Evolutionary conservation across 1,140 invertebrate genomes (phyloP).

Genomic region (Neodiprion pinetum): DNA sequence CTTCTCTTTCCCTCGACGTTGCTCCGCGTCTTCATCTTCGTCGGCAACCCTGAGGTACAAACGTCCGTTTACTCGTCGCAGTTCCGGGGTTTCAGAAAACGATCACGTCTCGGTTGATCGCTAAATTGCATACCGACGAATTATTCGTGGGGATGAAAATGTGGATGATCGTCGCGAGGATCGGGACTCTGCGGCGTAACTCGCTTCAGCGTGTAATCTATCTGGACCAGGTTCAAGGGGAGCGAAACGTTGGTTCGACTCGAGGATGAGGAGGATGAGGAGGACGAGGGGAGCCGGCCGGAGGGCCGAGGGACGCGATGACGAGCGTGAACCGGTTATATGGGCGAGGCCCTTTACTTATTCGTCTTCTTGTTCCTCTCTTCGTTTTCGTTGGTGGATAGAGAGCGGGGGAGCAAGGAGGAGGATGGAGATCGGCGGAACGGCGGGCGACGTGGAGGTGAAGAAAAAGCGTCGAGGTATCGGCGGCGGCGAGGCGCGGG

Average conservation of each 20-base stretch:
- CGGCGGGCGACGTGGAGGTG: too few species aligned
- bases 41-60: slow-evolving; percentile 11
- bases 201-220: slow-evolving; percentile 26
- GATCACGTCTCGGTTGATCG: slow-evolving; percentile 18
- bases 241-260: slow-evolving; percentile 30
- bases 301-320: slow-evolving; percentile 45
- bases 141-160: slow-evolving; percentile 17
- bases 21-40: slow-evolving; percentile 33
- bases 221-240: slow-evolving; percentile 38
- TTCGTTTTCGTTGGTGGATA: slow-evolving; percentile 23
- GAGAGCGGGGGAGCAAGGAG: slow-evolving; percentile 1
- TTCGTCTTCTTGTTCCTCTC: slow-evolving; percentile 34
- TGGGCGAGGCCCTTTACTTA: slow-evolving; percentile 56
- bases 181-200: not conserved
- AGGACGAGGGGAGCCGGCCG: slow-evolving; percentile 15
- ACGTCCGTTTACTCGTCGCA: not conserved
- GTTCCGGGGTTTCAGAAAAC: not conserved
- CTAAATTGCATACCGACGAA: slow-evolving; percentile 1
- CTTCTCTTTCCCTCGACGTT: slow-evolving; percentile 43
- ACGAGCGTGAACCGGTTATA: slow-evolving; percentile 59
- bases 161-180: slow-evolving; percentile 26
- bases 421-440: not conserved
- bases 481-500: not conserved
- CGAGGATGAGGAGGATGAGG: slow-evolving; percentile 31
- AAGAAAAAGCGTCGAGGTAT: too few species aligned